Base-by-base conservation (phyloP, 2,888 invertebrate genomes). In the Neocrepidodera transversa region DNA sequence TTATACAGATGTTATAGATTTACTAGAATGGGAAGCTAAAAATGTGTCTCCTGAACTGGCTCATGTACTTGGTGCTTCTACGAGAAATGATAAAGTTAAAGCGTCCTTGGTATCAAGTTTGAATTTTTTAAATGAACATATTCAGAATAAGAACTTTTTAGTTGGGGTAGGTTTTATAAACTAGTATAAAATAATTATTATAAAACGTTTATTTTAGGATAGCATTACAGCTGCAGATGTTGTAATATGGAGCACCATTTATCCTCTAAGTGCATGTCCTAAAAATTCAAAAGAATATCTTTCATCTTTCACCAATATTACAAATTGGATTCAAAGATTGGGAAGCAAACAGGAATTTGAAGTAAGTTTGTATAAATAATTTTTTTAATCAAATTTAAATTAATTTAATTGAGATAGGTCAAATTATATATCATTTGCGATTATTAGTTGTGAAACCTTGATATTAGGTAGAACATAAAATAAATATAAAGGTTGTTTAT, bases 241-340 rank as follows among this genome's bases (percentile, higher is more conserved):
- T 52, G 83, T 86, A 2, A 80, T 92, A 61, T 93, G 91, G 90
- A 84, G 86, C 36, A 85, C 88, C 0, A 68, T 93, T 2, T 91
- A 89, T 72, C 90, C 89, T 0, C 69, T 90, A 1, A 77, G 82
- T 59, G 80, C 81, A 65, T 86, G 85, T 66, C 82, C 82, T n/a
- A 85, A 85, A 36, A 76, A 87, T 7, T 81, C 77, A 45, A 76
- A 81, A 38, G 83, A 84, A 62, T 87, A 87, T 62, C 76, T 86
- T 16, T 78, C 79, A 0, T 82, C 84, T 23, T 83, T 82, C 58
- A 75, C 76, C 0, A 81, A 85, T 64, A 71, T 92, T 5, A 69
- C 76, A 0, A 78, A 80, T 10, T 93, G 92, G 92, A 80, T 87
- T 23, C 78, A 82, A 1, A 81, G 82, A 50, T 75, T 91, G 0